These are phyloP conservation scores for Ginglymostoma cirratum DNA, from an alignment of 2,113 vertebrate genomes.

Conservation along the genomic window DNA sequence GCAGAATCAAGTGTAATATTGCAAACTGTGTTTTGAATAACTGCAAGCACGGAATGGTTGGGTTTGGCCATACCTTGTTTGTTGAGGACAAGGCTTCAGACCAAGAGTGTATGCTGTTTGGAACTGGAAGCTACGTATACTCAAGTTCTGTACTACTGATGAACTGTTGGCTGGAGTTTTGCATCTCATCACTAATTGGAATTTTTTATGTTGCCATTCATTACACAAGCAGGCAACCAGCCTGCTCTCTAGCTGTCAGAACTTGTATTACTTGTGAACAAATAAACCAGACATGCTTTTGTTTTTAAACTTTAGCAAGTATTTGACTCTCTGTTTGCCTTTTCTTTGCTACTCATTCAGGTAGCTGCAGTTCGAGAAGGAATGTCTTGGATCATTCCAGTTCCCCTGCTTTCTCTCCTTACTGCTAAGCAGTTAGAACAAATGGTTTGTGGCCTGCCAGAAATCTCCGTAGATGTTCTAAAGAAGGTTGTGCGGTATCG, in stretches of 20 bases:
- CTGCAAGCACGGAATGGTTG: too few relatives aligned
- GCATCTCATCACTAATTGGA: neutral
- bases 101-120: too few relatives aligned
- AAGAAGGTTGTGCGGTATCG: conserved; percentile 76
- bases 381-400: conserved; percentile 76
- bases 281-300: neutral
- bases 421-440: conserved; percentile 74
- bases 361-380: conserved; percentile 76
- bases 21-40: too few relatives aligned
- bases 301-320: neutral
- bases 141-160: too few relatives aligned
- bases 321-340: neutral
- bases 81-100: too few relatives aligned
- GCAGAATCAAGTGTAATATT: too few relatives aligned
- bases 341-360: conserved; percentile 44
- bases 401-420: conserved; percentile 71
- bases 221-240: neutral
- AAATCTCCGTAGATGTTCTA: conserved; percentile 73
- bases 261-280: neutral
- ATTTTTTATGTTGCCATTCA: neutral
- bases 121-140: too few relatives aligned
- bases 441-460: conserved; percentile 77
- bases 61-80: too few relatives aligned
- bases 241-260: neutral
- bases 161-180: neutral